Evolutionary conservation across 2,797 vertebrate species (phyloP).

Genomic region (Antrozous pallidus): DNA sequence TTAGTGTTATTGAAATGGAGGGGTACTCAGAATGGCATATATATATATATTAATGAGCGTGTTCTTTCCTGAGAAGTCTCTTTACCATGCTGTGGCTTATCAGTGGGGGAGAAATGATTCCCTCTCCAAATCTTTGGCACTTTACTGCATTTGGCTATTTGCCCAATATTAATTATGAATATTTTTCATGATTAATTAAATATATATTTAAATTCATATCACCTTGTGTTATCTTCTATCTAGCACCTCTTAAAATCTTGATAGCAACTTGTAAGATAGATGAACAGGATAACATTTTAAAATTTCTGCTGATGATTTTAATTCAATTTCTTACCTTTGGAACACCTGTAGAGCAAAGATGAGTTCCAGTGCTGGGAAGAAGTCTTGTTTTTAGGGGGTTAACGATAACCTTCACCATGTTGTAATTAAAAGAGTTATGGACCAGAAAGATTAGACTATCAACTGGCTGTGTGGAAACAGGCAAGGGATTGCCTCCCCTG

Average conservation of each 20-base stretch:
- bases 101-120: constrained; percentile 54
- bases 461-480: not conserved
- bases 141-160: constrained; percentile 56
- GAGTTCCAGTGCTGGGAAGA: not conserved
- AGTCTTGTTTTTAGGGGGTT: not conserved
- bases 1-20: constrained; percentile 78
- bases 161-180: constrained; percentile 70
- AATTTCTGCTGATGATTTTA: not conserved
- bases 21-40: constrained; percentile 74
- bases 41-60: constrained; percentile 63
- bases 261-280: not conserved
- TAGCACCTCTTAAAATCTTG: constrained; percentile 31
- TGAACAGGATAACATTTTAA: not conserved
- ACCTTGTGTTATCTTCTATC: constrained; percentile 26
- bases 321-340: not conserved
- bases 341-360: not conserved
- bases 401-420: not conserved
- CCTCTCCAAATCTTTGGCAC: constrained; percentile 47
- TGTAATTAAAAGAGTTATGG: not conserved
- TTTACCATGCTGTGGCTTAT: constrained; percentile 67
- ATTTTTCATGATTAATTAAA: constrained; percentile 70
- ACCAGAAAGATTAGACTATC: not conserved
- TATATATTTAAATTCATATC: constrained; percentile 58
- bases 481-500: not conserved
- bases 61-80: constrained; percentile 71